phyloP scores from a whole-genome alignment of 2,888 invertebrate genomes.

The Microchrysa polita region DNA sequence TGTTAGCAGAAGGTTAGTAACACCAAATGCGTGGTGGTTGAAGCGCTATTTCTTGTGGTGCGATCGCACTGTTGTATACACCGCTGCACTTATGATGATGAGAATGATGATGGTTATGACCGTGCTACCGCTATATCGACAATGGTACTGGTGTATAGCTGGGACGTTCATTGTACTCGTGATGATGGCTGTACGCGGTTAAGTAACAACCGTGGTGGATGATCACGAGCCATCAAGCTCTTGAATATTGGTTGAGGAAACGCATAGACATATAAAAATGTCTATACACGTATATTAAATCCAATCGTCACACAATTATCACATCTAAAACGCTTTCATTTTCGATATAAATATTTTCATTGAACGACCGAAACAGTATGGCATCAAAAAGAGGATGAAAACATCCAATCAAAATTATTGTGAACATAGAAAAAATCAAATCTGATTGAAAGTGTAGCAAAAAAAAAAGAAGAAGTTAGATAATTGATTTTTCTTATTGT shows the following conservation, averaged over 20 bases:
- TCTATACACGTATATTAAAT: not conserved
- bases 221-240: conserved; percentile 1
- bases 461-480: not conserved
- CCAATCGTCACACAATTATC: conserved; percentile 23
- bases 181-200: conserved; percentile 10
- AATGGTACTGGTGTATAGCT: too few relatives aligned
- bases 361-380: not conserved
- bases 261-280: too few relatives aligned
- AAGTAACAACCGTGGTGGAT: not conserved
- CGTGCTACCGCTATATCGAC: not conserved
- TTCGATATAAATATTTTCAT: not conserved
- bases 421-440: not conserved
- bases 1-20: conserved; percentile 34
- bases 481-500: conserved; percentile 4
- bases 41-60: conserved; percentile 15
- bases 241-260: not conserved
- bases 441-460: not conserved
- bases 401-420: not conserved
- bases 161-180: not conserved
- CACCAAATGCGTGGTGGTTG: conserved; percentile 5
- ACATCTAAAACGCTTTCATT: conserved; percentile 31
- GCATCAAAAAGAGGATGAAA: not conserved
- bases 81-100: not conserved
- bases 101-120: not conserved
- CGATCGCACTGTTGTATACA: not conserved